Conservation (phyloP, 2,888 invertebrate genomes). For the Andrena bucephala region DNA sequence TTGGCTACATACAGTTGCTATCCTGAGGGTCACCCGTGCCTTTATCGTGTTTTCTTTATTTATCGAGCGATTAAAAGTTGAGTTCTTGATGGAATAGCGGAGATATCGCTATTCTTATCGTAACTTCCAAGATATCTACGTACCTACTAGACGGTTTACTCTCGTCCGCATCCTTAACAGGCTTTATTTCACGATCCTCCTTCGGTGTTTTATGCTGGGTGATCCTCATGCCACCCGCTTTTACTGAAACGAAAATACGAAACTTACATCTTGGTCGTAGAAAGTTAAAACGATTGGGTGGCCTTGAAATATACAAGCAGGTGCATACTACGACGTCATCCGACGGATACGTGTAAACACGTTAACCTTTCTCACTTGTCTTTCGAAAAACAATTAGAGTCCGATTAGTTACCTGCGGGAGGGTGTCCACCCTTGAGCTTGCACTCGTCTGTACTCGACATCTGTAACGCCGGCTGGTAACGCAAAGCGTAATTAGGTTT, state of each 20-base stretch:
- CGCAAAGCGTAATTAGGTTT: not conserved
- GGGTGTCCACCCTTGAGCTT: constrained; percentile 95
- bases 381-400: constrained; percentile 8
- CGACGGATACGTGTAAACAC: constrained; percentile 36
- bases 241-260: constrained; percentile 87
- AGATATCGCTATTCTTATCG: not conserved
- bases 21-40: not conserved
- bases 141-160: constrained; percentile 88
- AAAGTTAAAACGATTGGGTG: constrained; percentile 17
- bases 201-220: constrained; percentile 93
- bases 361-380: constrained; percentile 39
- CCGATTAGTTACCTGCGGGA: constrained; percentile 91
- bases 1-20: constrained; percentile 4
- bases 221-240: constrained; percentile 97
- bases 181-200: constrained; percentile 88
- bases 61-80: not conserved
- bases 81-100: not conserved
- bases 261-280: constrained; percentile 10
- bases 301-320: constrained; percentile 64
- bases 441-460: constrained; percentile 89
- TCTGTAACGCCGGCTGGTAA: constrained; percentile 61
- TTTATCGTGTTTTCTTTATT: constrained; percentile 16
- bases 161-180: constrained; percentile 79
- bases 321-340: constrained; percentile 53
- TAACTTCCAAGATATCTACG: constrained; percentile 9